Conservation (phyloP, 1,140 invertebrate genomes). For the Helicoverpa zea region DNA sequence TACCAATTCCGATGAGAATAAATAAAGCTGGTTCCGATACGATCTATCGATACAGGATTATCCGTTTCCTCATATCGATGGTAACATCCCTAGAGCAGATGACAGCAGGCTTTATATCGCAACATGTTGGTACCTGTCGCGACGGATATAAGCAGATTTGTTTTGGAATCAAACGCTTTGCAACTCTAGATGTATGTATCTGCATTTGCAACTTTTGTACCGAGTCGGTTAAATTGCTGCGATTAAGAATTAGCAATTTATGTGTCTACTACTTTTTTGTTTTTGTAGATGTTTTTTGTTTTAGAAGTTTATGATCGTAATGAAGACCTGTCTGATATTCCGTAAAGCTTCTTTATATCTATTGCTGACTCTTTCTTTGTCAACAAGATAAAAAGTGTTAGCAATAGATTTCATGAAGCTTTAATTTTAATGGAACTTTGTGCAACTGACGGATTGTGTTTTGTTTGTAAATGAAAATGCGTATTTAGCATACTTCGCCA, state of each 20-base stretch:
- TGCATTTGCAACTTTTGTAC: background rate
- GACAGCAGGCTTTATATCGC: constrained; percentile 17
- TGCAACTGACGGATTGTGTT: no score
- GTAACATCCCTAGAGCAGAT: constrained; percentile 8
- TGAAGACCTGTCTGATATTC: no score
- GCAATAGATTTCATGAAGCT: no score
- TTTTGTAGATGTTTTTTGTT: background rate
- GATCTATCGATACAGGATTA: constrained; percentile 9
- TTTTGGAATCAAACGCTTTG: constrained; percentile 1
- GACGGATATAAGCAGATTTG: constrained; percentile 31
- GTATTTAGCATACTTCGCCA: no score
- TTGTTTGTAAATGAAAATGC: no score
- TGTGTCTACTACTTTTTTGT: background rate
- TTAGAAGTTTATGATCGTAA: background rate
- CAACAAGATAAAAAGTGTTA: no score
- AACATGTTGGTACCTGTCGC: constrained; percentile 30
- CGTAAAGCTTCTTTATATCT: no score
- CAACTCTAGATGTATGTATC: background rate
- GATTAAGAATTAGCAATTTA: background rate
- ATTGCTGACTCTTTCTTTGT: no score
- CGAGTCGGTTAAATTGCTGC: background rate
- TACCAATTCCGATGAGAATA: no score
- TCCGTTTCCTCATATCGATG: constrained; percentile 1
- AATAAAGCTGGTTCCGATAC: background rate
- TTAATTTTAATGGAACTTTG: no score